Conservation (phyloP, 1,140 invertebrate species). For the Microplitis mediator region DNA sequence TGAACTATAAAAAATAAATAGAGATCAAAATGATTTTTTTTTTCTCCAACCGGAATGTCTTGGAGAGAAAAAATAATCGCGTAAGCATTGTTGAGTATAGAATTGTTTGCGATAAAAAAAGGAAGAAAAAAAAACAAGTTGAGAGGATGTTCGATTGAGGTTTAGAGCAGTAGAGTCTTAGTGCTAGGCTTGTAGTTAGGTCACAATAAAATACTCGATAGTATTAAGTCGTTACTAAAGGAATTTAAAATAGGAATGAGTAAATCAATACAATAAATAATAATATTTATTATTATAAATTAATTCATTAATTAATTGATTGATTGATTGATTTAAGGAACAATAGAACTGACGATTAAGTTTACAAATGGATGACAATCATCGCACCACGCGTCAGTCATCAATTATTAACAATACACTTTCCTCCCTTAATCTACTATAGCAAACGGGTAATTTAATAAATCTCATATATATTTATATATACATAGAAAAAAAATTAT, state of each 20-base stretch:
- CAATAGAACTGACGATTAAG: conserved; percentile 40
- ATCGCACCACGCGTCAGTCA: conserved; percentile 35
- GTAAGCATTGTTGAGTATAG: too few relatives aligned
- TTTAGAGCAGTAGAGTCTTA: neutral
- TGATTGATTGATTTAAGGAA: conserved; percentile 24
- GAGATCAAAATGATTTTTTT: neutral
- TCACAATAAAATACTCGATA: conserved; percentile 14
- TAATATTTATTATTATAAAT: conserved; percentile 15
- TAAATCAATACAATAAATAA: neutral
- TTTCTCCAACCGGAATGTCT: neutral
- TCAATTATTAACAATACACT: conserved; percentile 11
- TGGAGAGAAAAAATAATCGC: neutral
- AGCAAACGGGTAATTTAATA: conserved; percentile 20
- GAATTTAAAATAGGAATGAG: conserved; percentile 13
- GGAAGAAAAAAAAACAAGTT: neutral
- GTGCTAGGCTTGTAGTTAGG: conserved; percentile 20
- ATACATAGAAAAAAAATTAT: neutral
- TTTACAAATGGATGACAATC: conserved; percentile 50
- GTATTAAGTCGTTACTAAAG: conserved; percentile 6
- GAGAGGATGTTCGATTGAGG: neutral
- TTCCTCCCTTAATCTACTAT: conserved; percentile 18
- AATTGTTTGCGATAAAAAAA: too few relatives aligned
- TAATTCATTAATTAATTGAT: conserved; percentile 11
- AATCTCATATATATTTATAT: neutral
- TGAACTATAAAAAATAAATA: conserved; percentile 16